phyloP scores from a whole-genome alignment of 2,113 vertebrate species.

The Hippopotamus amphibius region DNA sequence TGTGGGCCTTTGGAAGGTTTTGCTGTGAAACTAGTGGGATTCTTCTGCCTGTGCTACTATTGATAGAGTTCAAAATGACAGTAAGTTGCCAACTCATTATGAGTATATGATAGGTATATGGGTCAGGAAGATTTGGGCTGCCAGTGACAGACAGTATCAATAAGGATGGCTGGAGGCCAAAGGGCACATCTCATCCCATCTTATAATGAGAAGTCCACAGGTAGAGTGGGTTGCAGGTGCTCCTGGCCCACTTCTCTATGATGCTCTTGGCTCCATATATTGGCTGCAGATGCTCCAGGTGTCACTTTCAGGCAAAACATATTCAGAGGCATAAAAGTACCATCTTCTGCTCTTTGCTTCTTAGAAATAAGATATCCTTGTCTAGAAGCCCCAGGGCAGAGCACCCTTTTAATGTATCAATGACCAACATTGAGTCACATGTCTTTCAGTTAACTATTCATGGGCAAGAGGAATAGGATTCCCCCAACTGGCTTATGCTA shows the following conservation, averaged over 20 bases:
- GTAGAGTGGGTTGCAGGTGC: no score
- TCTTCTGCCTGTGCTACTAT: background rate
- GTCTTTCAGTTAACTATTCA: background rate
- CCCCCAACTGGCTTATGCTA: background rate
- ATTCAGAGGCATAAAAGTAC: background rate
- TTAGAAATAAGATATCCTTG: background rate
- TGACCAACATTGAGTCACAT: background rate
- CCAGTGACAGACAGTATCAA: background rate
- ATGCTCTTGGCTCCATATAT: background rate
- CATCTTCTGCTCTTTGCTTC: background rate
- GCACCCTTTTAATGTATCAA: background rate
- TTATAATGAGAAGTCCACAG: background rate
- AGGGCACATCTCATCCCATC: background rate
- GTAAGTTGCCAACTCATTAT: slow-evolving; percentile 62
- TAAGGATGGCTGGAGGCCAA: background rate
- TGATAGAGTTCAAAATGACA: background rate
- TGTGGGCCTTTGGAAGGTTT: background rate
- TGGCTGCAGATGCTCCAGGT: background rate
- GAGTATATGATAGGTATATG: background rate
- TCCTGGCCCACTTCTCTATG: background rate
- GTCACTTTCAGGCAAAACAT: background rate
- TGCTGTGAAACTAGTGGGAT: background rate
- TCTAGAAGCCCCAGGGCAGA: background rate
- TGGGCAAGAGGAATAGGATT: background rate
- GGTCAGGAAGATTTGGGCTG: background rate